Evolutionary conservation across 2,888 invertebrate genomes (phyloP), one percentile per base, ranked within the genome.

Genomic region (Meta bourneti): DNA sequence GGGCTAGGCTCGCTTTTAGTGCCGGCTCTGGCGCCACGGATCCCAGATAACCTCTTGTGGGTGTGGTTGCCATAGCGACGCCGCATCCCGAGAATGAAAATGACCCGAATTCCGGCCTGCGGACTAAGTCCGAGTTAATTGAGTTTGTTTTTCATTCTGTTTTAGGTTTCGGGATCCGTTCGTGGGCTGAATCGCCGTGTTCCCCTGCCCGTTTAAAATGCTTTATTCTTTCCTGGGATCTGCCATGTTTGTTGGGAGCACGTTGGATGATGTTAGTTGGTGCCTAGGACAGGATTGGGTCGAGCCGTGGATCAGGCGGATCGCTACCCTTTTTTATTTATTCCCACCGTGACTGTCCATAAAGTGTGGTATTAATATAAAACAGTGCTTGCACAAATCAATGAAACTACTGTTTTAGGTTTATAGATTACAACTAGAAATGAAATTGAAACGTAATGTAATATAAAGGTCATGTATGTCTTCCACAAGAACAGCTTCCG

Each of bases 41-140:
- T 70, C 86, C 78, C 49, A 52, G 83, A 90, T 90, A 71, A 79
- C 75, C 78, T 84, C 74, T 74, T 71, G 84, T 69, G 84, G 90
- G 84, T 49, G 84, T 51, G 20, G 91, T 91, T 91, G 78, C 70
- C 69, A 88, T 87, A 79, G 87, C 7, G 69, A 87, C 91, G 72
- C 82, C 16, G 78, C 91, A 87, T 91, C 91, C 86, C 77, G 70
- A 91, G 86, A 91, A 81, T 91, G 85, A 82, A 72, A 87, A 84
- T 78, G 80, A 88, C 82, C 87, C 69, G 78, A 81, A 91, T 91
- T 91, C 83, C 83, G 75, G 71, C 49, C 80, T 49, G 49, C 34
- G 79, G 34, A 71, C 51, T 61, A 72, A 85, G 74, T 74, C 51
- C 61, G 48, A 80, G 74, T 89, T 84, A 89, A 89, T 89, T 89